phyloP scores from a whole-genome alignment of 2,888 invertebrate species.

The Clostera curtula region DNA sequence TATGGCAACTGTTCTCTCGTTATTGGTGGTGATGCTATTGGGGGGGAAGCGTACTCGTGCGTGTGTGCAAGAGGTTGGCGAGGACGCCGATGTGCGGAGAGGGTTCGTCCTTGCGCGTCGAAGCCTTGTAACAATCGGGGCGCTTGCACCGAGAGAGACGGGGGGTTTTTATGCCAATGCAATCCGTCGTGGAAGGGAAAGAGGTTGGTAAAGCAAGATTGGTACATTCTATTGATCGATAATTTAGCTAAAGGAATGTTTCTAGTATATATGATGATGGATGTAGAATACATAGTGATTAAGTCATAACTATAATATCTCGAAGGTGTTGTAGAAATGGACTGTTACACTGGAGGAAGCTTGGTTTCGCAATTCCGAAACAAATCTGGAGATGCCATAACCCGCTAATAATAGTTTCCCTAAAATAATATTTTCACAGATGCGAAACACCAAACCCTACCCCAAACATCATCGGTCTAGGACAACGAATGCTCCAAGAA shows the following conservation, averaged over 20 bases:
- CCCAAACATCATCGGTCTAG: constrained; percentile 71
- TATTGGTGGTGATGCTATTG: constrained; percentile 19
- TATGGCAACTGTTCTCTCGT: constrained; percentile 78
- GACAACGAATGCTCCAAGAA: constrained; percentile 88
- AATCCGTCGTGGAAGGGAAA: constrained; percentile 84
- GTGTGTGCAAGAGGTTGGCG: constrained; percentile 80
- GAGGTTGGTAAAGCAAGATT: constrained; percentile 45
- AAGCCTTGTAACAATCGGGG: constrained; percentile 85
- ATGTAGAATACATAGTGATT: no score
- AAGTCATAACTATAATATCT: no score
- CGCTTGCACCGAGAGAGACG: constrained; percentile 80
- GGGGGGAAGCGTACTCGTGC: constrained; percentile 71
- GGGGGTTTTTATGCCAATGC: constrained; percentile 81
- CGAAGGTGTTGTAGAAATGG: no score
- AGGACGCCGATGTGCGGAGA: constrained; percentile 80
- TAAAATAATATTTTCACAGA: constrained; percentile 51
- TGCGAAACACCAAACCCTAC: constrained; percentile 81
- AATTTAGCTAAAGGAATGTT: not conserved
- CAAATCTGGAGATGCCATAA: no score
- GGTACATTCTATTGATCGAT: no score
- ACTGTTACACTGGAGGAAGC: no score
- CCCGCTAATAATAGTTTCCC: no score
- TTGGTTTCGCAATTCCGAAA: no score
- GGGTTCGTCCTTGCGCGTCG: constrained; percentile 80
- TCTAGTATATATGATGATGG: not conserved